Percentiles rank a stretch among this genome's conserved stretches.
phyloP scores from a whole-genome alignment of 2,113 vertebrate genomes.

The Etheostoma cragini region DNA sequence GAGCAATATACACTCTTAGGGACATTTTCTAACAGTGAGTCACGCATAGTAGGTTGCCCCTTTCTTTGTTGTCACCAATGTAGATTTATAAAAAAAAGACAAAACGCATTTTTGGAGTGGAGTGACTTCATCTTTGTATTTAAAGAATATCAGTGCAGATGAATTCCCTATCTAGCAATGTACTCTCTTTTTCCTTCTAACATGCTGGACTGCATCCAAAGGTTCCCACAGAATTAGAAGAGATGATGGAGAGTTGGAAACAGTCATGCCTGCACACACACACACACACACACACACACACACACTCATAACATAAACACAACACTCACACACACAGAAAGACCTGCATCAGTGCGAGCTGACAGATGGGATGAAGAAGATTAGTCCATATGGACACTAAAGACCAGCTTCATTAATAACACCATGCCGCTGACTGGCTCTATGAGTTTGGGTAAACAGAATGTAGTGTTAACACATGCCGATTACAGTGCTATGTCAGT shows the following conservation, averaged over 20 bases:
- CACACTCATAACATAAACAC: too few species aligned
- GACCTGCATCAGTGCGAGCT: constrained; percentile 43
- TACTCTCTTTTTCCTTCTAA: constrained; percentile 17
- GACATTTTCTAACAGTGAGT: neutral
- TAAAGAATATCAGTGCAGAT: constrained; percentile 9
- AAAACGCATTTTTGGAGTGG: neutral
- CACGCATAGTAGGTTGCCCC: neutral
- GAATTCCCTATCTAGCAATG: neutral
- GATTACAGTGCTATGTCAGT: constrained; percentile 22
- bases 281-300: constrained; percentile 1
- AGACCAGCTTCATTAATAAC: constrained; percentile 68
- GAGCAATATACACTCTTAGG: neutral
- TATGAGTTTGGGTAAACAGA: constrained; percentile 57
- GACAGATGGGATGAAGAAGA: constrained; percentile 75
- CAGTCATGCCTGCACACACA: neutral
- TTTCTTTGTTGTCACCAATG: neutral
- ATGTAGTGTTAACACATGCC: constrained; percentile 51
- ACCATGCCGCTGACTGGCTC: constrained; percentile 42
- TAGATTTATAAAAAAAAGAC: neutral
- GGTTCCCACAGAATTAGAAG: neutral
- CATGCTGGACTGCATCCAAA: constrained; percentile 33
- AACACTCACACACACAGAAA: constrained; percentile 15
- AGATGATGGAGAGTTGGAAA: constrained; percentile 28
- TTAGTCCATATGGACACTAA: constrained; percentile 74
- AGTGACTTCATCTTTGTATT: neutral